phyloP scores from a whole-genome alignment of 2,113 vertebrate genomes.

The Tichodroma muraria region DNA sequence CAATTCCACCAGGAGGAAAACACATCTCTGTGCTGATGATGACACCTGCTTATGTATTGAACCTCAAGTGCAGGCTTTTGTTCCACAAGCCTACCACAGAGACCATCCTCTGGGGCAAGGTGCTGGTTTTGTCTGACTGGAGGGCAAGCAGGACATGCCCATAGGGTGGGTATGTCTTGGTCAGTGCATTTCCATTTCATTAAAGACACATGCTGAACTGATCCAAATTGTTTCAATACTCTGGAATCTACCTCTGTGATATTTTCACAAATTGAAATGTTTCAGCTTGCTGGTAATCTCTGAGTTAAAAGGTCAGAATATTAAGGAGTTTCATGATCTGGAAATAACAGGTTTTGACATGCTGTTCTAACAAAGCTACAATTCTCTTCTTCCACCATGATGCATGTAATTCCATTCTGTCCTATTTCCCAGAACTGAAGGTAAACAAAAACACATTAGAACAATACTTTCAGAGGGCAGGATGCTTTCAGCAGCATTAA shows the following conservation, averaged over 20 bases:
- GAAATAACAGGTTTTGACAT: slow-evolving; percentile 6
- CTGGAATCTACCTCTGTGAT: background rate
- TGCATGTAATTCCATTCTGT: background rate
- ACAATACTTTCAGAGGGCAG: background rate
- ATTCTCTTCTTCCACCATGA: background rate
- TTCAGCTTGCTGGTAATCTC: background rate
- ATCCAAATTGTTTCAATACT: background rate
- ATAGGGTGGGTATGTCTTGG: background rate
- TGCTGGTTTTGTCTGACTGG: background rate
- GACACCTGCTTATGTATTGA: background rate
- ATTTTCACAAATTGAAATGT: background rate
- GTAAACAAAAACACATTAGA: background rate
- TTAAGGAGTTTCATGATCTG: background rate
- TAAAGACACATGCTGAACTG: background rate
- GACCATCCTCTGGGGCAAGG: background rate
- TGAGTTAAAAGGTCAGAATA: background rate
- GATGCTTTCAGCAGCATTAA: background rate
- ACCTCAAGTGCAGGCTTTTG: background rate
- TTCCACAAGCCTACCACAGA: background rate
- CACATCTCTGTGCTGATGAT: background rate
- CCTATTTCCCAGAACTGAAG: background rate
- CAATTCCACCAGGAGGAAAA: background rate
- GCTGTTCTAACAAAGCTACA: background rate
- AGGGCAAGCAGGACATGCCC: background rate
- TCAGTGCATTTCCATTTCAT: background rate